These are phyloP conservation scores for Lysandra bellargus DNA, from an alignment of 2,888 invertebrate genomes.

Conservation along the genomic window DNA sequence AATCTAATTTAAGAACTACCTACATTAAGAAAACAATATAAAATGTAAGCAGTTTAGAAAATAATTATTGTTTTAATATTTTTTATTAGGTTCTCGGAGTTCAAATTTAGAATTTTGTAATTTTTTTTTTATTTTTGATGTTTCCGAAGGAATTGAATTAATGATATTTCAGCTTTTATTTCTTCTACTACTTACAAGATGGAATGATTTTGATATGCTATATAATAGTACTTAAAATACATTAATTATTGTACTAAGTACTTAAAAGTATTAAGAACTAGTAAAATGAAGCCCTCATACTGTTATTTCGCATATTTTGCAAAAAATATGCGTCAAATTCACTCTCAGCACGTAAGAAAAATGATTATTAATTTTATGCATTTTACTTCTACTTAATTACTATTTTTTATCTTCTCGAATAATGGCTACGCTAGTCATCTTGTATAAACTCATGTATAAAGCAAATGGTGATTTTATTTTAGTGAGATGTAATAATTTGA, in stretches of 20 bases:
- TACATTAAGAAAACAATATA: background rate
- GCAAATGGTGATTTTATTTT: slow-evolving; percentile 67
- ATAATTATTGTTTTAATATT: background rate
- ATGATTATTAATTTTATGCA: background rate
- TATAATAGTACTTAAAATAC: background rate
- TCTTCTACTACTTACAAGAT: background rate
- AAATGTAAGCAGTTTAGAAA: background rate
- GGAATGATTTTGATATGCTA: background rate
- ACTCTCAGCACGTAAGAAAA: background rate
- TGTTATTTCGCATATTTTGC: background rate
- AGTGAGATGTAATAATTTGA: slow-evolving; percentile 57
- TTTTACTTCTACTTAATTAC: background rate
- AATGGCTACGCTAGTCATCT: slow-evolving; percentile 63
- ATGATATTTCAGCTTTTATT: background rate
- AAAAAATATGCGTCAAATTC: background rate
- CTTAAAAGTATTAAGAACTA: background rate
- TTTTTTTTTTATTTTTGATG: background rate
- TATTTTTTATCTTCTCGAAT: slow-evolving; percentile 30
- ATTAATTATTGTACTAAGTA: background rate
- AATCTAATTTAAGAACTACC: background rate
- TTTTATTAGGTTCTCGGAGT: background rate
- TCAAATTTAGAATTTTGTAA: background rate
- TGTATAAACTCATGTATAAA: slow-evolving; percentile 46
- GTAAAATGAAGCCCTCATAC: background rate
- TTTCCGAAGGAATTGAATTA: background rate